Base-by-base conservation (phyloP, 2,797 vertebrate genomes). In the Anguilla anguilla region DNA sequence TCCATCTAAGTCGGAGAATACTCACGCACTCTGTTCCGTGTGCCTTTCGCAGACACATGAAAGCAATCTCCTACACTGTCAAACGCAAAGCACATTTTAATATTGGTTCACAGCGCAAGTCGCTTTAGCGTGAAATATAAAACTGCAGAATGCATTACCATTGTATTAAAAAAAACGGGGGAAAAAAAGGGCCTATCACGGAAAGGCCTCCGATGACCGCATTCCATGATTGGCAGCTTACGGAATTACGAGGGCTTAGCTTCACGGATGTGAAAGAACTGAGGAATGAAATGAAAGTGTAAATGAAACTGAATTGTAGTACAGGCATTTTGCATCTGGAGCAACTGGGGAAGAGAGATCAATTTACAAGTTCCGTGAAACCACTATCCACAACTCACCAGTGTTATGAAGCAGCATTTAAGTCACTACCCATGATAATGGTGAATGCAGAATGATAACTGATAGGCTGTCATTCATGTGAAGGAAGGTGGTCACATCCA, bases 51-150 rank as follows among this genome's bases (percentile, higher is more conserved):
- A 6, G 83, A 92, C 88, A 43, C 89, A 89, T 89, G 91, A 92
- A 93, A 91, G 90, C 91, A 92, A 92, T 92, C 91, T 92, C 79
- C 86, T 85, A 69, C 67, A 84, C 59, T 15, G 35, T 90, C 92
- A 82, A 82, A 82, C 6, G 15, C 51, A 49, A 49, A 82, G 79
- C 79, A n/a, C 46, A 82, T 82, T 82, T 82, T 82, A 82, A 82
- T 82, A 82, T 82, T 82, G 79, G 79, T 51, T 82, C 46, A 51
- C 79, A 51, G 46, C 43, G n/a, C 79, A 51, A 82, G 79, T 13
- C 79, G 22, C 79, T 82, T 82, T 9, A 49, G 43, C 79, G 79
- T 82, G 79, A 82, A 82, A 82, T 82, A 25, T 82, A 51, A 82
- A 82, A 51, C 79, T 51, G 46, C 79, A n/a, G 46, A 82, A 82